Evolutionary conservation across 2,797 vertebrate species (phyloP), one percentile per base, ranked within the genome.

Genomic region (Leuciscus waleckii): DNA sequence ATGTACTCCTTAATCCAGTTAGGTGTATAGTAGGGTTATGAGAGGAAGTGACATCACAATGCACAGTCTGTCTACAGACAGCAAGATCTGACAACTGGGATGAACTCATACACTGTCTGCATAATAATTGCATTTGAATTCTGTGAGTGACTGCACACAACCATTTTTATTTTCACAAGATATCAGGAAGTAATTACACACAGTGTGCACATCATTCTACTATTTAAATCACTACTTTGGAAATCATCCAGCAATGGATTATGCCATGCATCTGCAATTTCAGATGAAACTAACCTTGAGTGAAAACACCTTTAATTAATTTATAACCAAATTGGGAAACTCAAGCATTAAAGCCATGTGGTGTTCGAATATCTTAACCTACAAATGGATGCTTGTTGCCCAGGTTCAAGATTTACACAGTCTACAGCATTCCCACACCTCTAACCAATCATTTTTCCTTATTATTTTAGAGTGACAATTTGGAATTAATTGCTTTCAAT

Each of bases 121-220:
- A 29, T 75, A 56, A 35, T 29, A 87, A 35, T 84, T 83, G 76
- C 46, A 83, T 80, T 29, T 79, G 39, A 73, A 71, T 46, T 68
- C 39, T n/a, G 77, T 21, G 51, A 70, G 76, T 37, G 83, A 49
- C 68, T 85, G 54, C 76, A 80, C 41, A 67, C 67, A 73, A 26
- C 39, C 51, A 63, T 80, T 85, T 85, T 74, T 80, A 73, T 73
- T 63, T 79, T 37, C 77, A 74, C 68, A 63, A 16, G 21, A 80
- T 65, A 85, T 51, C 68, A 56, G 82, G 32, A 84, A 80, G 71
- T 76, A 84, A 87, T 80, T 87, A 84, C 75, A 84, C 73, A 84
- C 46, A 68, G 39, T 51, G 23, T 76, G 77, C 63, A 85, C 83
- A 73, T 80, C 58, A 73, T 79, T 85, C 43, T 74, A 51, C 77